phyloP scores from a whole-genome alignment of 2,888 invertebrate genomes.

The Patella depressa region DNA sequence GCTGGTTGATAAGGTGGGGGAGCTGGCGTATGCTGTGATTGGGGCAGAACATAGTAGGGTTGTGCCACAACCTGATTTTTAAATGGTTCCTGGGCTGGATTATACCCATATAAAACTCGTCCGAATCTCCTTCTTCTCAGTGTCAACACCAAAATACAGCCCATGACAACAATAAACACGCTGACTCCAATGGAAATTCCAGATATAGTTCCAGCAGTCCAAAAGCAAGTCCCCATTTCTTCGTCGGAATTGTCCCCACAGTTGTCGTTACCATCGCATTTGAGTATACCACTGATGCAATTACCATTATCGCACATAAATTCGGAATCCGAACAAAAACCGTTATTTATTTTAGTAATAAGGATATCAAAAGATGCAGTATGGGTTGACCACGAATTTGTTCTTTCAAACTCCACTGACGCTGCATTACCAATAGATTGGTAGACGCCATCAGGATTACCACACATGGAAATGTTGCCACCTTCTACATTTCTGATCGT shows the following conservation, averaged over 20 bases:
- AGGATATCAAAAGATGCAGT: too few species aligned
- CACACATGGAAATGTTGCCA: too few species aligned
- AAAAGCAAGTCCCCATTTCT: not conserved
- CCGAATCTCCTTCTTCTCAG: not conserved
- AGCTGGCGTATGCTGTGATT: not conserved
- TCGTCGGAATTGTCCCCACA: not conserved
- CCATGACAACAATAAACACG: not conserved
- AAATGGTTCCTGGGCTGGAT: too few species aligned
- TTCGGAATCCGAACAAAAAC: not conserved
- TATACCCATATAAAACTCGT: too few species aligned
- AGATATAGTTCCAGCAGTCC: not conserved
- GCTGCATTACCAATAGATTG: too few species aligned
- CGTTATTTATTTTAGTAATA: not conserved
- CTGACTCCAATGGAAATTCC: not conserved
- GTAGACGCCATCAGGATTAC: too few species aligned
- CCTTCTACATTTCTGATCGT: too few species aligned
- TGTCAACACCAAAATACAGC: not conserved
- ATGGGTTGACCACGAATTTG: too few species aligned
- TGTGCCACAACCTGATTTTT: not conserved
- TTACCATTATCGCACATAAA: not conserved
- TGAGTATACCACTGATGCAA: not conserved
- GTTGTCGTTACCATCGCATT: slow-evolving; percentile 4
- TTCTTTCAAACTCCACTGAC: too few species aligned
- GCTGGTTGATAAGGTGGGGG: not conserved
- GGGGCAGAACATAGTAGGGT: not conserved